Evolutionary conservation across 2,113 vertebrate genomes (phyloP), one percentile per base, ranked within the genome.

Genomic region (Actenoides lindsayi): DNA sequence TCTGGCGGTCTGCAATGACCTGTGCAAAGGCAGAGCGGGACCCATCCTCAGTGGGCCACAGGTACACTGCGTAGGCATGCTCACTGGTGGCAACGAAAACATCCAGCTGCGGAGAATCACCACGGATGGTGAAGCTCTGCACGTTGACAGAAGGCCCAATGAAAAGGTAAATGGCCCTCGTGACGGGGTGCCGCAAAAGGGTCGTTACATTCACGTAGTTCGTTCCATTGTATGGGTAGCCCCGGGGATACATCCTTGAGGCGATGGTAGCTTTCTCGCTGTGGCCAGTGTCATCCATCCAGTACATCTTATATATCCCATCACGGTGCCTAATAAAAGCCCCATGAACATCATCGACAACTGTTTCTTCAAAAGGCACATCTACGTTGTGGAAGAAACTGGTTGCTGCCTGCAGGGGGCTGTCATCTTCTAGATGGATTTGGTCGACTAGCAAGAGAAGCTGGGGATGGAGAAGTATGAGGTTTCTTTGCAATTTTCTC

Each of bases 361-460:
- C 97, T 0, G 98, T 98, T 60, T 98, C 97, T 93, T 98, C 98
- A 92, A 99, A 99, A 31, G 99, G 98, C 65, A 98, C 93, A 50
- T 99, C 99, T 33, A 99, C 99, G 93, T 99, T 99, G 97, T 99
- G 99, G 93, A 99, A 99, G 97, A 99, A 99, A 95, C 99, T 98
- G 2, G 99, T 98, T 4, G 98, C 98, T 57, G 97, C 98, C 95
- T 98, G 95, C 68, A 99, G 89, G 4, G 98, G 98, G 91, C 99
- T 99, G 78, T 98, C 98, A 18, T 98, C 94, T 51, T 99, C 98
- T 63, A 99, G 95, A 48, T 98, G 98, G 74, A 99, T 98, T 91
- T 99, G 99, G 95, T 99, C 99, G 54, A 99, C 99, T 3, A 99
- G 97, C 41, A 99, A 98, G 51, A 99, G 98, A 51, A 99, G 99